A percentile compares a stretch with the other conserved stretches of the same genome.
Conservation (phyloP, 2,797 vertebrate genomes). For the Triplophysa bombifrons region DNA sequence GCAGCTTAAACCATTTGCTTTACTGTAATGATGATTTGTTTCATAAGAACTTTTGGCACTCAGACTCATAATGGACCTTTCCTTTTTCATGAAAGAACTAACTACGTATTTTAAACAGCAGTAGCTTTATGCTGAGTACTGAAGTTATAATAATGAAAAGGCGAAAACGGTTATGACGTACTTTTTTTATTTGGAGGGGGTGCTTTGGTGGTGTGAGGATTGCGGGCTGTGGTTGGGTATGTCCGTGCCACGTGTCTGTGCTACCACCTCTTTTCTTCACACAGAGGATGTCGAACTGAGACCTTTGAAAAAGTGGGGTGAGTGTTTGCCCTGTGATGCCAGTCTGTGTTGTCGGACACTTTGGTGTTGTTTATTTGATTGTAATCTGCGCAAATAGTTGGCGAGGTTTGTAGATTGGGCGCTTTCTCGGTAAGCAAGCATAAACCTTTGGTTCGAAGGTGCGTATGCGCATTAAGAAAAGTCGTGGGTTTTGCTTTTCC, state of each 20-base stretch:
- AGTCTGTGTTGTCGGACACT: conserved; percentile 59
- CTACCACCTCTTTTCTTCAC: conserved; percentile 75
- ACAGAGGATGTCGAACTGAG: conserved; percentile 74
- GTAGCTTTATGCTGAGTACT: conserved; percentile 6
- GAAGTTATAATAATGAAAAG: conserved; percentile 35
- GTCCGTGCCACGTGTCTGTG: conserved; percentile 79
- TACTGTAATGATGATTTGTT: conserved; percentile 58
- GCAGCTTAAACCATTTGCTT: conserved; percentile 50
- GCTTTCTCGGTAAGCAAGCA: conserved; percentile 53
- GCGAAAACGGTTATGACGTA: conserved; percentile 48
- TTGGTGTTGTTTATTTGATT: conserved; percentile 38
- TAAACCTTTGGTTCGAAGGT: conserved; percentile 38
- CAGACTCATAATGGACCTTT: conserved; percentile 53
- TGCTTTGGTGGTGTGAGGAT: conserved; percentile 78
- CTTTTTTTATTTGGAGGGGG: conserved; percentile 22
- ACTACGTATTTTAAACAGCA: conserved; percentile 23
- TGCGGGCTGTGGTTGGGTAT: conserved; percentile 81
- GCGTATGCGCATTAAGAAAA: conserved; percentile 32
- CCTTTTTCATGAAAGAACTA: conserved; percentile 53
- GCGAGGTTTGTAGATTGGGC: conserved; percentile 49
- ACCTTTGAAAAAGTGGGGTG: conserved; percentile 76
- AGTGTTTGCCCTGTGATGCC: conserved; percentile 70
- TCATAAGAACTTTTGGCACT: conserved; percentile 53
- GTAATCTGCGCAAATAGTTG: background rate
- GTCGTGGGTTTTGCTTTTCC: background rate